Evolutionary conservation across 2,113 vertebrate species (phyloP).

Genomic region (Trinectes maculatus): DNA sequence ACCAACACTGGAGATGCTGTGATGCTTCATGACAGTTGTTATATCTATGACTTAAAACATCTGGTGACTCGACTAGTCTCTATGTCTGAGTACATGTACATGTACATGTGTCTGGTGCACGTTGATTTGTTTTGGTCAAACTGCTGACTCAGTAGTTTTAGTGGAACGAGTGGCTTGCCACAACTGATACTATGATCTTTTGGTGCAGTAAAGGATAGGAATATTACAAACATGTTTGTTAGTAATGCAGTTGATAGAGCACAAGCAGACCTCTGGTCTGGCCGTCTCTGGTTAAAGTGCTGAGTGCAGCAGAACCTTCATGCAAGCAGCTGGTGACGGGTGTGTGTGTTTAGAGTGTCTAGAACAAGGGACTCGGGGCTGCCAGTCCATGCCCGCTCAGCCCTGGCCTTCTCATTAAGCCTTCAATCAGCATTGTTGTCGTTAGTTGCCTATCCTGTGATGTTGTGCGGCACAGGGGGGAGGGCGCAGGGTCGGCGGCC

Average conservation of each 20-base stretch:
- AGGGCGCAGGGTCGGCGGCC: constrained; percentile 64
- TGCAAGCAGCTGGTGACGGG: constrained; percentile 33
- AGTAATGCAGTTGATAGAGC: constrained; percentile 8
- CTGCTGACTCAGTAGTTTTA: background rate
- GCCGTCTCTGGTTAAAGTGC: constrained; percentile 34
- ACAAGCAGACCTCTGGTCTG: constrained; percentile 28
- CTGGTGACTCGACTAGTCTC: background rate
- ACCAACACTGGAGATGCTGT: background rate
- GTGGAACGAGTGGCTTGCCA: too few species aligned
- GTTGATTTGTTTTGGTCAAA: background rate
- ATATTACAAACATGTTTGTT: too few species aligned
- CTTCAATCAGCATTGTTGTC: constrained; percentile 77
- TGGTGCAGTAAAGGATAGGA: too few species aligned
- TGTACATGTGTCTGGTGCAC: background rate
- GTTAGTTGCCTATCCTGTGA: constrained; percentile 74
- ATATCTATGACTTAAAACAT: background rate
- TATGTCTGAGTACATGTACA: too few species aligned
- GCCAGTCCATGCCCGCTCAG: constrained; percentile 65
- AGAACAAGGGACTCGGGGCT: constrained; percentile 49
- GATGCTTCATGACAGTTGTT: background rate
- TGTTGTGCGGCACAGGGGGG: constrained; percentile 64
- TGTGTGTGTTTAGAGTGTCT: constrained; percentile 48
- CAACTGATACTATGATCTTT: too few species aligned
- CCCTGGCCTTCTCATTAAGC: constrained; percentile 80
- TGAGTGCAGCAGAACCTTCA: constrained; percentile 44